Evolutionary conservation across 1,140 invertebrate species (phyloP).

Genomic region (Pantala flavescens): DNA sequence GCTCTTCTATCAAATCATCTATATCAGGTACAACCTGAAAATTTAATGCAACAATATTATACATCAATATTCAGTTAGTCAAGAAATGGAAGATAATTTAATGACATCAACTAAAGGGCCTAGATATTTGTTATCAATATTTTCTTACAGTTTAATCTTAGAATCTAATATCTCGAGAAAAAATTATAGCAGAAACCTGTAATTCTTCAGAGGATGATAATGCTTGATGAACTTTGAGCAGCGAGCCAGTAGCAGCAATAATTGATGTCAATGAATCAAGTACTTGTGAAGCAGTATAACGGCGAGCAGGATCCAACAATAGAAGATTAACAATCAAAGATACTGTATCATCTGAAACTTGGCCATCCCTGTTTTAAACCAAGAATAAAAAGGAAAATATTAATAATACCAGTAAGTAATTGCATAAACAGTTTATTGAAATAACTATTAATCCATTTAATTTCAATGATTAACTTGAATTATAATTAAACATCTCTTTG

Average conservation of each 20-base stretch:
- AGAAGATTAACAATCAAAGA: constrained; percentile 46
- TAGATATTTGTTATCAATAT: no score
- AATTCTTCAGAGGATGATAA: constrained; percentile 27
- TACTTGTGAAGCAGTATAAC: constrained; percentile 48
- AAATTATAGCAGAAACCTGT: background rate
- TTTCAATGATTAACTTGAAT: no score
- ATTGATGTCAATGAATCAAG: constrained; percentile 40
- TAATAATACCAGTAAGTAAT: no score
- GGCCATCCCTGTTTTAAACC: constrained; percentile 38
- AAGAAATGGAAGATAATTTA: no score
- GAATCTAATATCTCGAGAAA: background rate
- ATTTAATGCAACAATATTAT: constrained; percentile 17
- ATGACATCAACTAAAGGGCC: no score
- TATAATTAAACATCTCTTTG: no score
- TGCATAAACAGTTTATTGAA: no score
- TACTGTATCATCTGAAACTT: constrained; percentile 44
- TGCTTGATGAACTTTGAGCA: constrained; percentile 18
- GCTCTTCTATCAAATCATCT: constrained; percentile 20
- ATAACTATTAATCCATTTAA: no score
- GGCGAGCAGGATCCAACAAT: constrained; percentile 42
- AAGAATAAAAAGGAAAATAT: background rate
- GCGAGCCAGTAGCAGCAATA: constrained; percentile 28
- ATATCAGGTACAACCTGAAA: constrained; percentile 36
- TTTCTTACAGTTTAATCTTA: background rate
- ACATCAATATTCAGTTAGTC: no score